A percentile compares a stretch with the other conserved stretches of the same genome.
These are phyloP conservation scores for Xylocampa areola DNA, from an alignment of 2,888 invertebrate genomes.

Conservation along the genomic window DNA sequence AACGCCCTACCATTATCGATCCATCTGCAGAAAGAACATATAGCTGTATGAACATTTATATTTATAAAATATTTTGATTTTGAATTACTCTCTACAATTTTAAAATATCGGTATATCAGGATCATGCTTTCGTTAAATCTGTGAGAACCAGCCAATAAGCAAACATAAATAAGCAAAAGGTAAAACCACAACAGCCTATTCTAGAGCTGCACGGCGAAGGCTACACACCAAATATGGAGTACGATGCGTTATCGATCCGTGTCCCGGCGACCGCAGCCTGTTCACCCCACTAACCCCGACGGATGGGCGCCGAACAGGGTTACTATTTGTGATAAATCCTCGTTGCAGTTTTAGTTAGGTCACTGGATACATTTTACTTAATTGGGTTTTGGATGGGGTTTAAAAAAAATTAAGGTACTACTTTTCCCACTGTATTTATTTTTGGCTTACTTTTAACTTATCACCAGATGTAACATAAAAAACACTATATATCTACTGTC, in stretches of 20 bases:
- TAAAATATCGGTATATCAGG: too few species aligned
- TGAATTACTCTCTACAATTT: too few species aligned
- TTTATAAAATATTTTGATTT: too few species aligned
- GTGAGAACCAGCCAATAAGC: not conserved
- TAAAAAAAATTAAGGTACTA: too few species aligned
- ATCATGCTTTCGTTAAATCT: too few species aligned
- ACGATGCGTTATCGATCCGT: conserved; percentile 76
- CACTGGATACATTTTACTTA: conserved; percentile 40
- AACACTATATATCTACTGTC: too few species aligned
- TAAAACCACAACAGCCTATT: conserved; percentile 48
- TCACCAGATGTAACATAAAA: too few species aligned
- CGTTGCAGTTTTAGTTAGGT: conserved; percentile 49
- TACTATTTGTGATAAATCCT: conserved; percentile 46
- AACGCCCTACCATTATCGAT: too few species aligned
- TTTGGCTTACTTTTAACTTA: too few species aligned
- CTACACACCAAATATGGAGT: conserved; percentile 57
- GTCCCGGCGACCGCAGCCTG: conserved; percentile 69
- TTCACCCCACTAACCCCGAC: conserved; percentile 82
- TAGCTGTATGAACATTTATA: too few species aligned
- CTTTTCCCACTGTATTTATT: too few species aligned
- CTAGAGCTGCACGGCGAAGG: conserved; percentile 56
- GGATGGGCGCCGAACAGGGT: conserved; percentile 65
- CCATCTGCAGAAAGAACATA: too few species aligned
- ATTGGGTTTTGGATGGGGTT: not conserved
- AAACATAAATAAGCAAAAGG: conserved; percentile 27